Evolutionary conservation across 2,888 invertebrate species (phyloP).

Genomic region (Cerastoderma edule): DNA sequence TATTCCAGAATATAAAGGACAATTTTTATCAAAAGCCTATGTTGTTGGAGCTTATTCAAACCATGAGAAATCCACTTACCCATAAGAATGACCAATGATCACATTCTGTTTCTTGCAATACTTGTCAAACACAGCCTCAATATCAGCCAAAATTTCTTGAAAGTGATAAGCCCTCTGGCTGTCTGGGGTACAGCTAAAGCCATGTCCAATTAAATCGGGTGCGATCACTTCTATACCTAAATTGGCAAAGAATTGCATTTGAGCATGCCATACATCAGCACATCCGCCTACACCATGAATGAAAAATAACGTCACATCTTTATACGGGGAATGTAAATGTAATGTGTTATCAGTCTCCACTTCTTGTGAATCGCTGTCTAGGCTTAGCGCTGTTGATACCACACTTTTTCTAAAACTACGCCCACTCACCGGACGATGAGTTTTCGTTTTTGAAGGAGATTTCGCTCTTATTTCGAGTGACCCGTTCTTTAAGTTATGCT

Average conservation of each 20-base stretch:
- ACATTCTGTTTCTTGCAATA: constrained; percentile 87
- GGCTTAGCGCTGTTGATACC: constrained; percentile 30
- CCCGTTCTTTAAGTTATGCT: constrained; percentile 30
- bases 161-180: constrained; percentile 86
- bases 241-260: constrained; percentile 86
- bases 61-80: constrained; percentile 84
- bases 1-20: no score
- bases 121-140: constrained; percentile 87
- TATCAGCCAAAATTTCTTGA: constrained; percentile 86
- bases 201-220: constrained; percentile 89
- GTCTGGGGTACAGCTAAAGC: constrained; percentile 87
- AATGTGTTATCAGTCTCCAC: constrained; percentile 23
- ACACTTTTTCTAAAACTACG: constrained; percentile 29
- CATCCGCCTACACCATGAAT: constrained; percentile 89
- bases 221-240: constrained; percentile 88
- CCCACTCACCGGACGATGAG: constrained; percentile 57
- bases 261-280: constrained; percentile 87
- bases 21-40: no score
- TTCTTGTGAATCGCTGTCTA: constrained; percentile 21
- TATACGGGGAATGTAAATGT: constrained; percentile 45
- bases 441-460: constrained; percentile 56
- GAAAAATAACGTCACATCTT: constrained; percentile 85
- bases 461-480: constrained; percentile 30
- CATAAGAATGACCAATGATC: constrained; percentile 89
- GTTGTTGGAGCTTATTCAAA: neutral